phyloP scores from a whole-genome alignment of 2,113 vertebrate species.

The Lycaon pictus region DNA sequence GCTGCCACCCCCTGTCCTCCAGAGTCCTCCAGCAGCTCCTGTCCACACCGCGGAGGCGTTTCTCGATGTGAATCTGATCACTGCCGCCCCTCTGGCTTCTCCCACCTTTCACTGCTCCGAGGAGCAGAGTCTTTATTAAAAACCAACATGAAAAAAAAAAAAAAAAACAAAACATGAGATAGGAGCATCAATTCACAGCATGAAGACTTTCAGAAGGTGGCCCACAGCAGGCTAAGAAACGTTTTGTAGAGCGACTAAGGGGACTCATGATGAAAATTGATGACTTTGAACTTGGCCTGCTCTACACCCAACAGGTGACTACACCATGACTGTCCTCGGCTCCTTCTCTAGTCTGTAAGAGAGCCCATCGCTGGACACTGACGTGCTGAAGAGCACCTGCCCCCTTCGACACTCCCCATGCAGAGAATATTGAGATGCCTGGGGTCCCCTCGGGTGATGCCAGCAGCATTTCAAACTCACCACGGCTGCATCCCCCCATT shows the following conservation, averaged over 20 bases:
- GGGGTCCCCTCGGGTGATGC: conserved; percentile 86
- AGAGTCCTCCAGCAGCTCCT: not conserved
- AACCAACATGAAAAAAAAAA: not conserved
- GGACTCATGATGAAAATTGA: not conserved
- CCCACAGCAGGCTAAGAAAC: not conserved
- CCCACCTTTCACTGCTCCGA: not conserved
- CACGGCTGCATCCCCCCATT: conserved; percentile 84
- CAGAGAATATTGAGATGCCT: conserved; percentile 89
- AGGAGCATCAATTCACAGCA: not conserved
- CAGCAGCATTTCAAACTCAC: conserved; percentile 88
- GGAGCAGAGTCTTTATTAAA: not conserved
- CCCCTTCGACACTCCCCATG: conserved; percentile 86
- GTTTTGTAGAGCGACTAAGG: not conserved
- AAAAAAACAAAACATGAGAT: too few species aligned
- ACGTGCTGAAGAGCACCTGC: conserved; percentile 90
- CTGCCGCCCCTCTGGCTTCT: not conserved
- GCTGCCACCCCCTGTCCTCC: not conserved
- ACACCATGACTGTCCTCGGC: conserved; percentile 88
- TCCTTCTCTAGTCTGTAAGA: conserved; percentile 91
- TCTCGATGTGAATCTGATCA: not conserved
- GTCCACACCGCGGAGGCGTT: not conserved
- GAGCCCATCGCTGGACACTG: conserved; percentile 75
- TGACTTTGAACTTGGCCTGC: not conserved
- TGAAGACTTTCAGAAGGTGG: not conserved
- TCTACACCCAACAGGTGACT: not conserved